phyloP scores from a whole-genome alignment of 2,797 vertebrate species.

The Pseudochromis fuscus region DNA sequence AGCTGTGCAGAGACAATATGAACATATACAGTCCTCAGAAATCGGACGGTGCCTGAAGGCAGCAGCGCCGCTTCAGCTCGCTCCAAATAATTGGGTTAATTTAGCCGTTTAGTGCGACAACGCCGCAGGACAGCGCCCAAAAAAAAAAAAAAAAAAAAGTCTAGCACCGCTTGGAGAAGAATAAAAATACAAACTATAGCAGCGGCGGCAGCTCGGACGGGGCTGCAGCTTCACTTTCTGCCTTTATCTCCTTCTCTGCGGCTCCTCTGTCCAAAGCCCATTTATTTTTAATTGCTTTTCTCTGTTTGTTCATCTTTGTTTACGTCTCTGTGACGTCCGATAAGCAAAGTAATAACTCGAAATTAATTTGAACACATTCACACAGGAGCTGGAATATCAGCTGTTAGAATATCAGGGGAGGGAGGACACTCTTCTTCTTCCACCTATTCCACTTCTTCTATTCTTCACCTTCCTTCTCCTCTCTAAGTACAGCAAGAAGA shows the following conservation, averaged over 20 bases:
- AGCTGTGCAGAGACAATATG: constrained; percentile 12
- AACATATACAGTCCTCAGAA: constrained; percentile 34
- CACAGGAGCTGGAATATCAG: constrained; percentile 61
- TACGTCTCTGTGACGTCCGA: constrained; percentile 69
- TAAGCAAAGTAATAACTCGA: constrained; percentile 73
- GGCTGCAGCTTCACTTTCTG: no score
- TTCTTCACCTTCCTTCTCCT: constrained; percentile 14
- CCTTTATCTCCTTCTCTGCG: constrained; percentile 66
- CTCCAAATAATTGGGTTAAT: constrained; percentile 70
- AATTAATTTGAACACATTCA: constrained; percentile 78
- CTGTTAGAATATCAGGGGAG: constrained; percentile 6
- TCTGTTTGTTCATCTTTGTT: constrained; percentile 75
- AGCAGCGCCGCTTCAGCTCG: constrained; percentile 52
- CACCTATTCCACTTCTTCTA: no score
- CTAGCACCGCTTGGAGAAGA: no score
- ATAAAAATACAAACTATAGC: constrained; percentile 20
- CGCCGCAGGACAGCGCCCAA: constrained; percentile 39
- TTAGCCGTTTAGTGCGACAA: constrained; percentile 64
- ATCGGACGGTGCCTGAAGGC: constrained; percentile 46
- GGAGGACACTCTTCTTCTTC: no score
- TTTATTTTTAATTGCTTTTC: constrained; percentile 82
- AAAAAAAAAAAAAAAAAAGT: not conserved
- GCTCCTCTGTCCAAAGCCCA: constrained; percentile 64
- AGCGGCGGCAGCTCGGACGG: constrained; percentile 9
- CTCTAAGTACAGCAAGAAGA: constrained; percentile 2